A percentile compares a stretch with the other conserved stretches of the same genome.
These are phyloP conservation scores for Nasonia longicornis DNA, from an alignment of 1,140 invertebrate genomes.

Conservation along the genomic window DNA sequence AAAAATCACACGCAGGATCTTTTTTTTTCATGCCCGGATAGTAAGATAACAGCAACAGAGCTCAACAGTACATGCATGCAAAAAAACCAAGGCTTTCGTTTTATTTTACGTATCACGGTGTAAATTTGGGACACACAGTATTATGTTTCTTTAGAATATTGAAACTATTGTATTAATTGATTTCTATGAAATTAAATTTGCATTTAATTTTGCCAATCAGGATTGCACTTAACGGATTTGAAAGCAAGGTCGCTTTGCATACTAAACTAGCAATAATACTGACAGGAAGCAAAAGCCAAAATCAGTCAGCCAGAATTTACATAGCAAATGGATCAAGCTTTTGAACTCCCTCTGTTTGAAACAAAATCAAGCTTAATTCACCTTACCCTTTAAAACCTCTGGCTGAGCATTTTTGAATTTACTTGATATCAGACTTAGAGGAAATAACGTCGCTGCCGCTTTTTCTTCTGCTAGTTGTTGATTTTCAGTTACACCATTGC, in stretches of 20 bases:
- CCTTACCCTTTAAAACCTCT: slow-evolving; percentile 58
- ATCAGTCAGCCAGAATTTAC: neutral
- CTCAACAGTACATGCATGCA: neutral
- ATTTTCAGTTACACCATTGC: slow-evolving; percentile 38
- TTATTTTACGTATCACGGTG: no score
- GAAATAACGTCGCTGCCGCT: slow-evolving; percentile 63
- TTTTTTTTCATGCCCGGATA: slow-evolving; percentile 12
- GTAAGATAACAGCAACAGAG: neutral
- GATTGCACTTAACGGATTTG: neutral
- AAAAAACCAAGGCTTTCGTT: neutral
- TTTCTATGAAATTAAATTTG: no score
- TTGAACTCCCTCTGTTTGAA: neutral
- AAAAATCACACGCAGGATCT: slow-evolving; percentile 30
- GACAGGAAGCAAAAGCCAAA: neutral
- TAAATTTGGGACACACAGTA: no score
- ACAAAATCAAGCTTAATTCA: neutral
- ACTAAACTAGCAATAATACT: neutral
- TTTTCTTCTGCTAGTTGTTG: slow-evolving; percentile 57
- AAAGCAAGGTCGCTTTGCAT: neutral
- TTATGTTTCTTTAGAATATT: no score
- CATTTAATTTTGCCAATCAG: no score
- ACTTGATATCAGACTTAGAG: slow-evolving; percentile 61
- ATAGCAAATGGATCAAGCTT: neutral
- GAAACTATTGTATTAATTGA: no score
- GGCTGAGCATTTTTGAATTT: slow-evolving; percentile 60